A percentile compares a stretch with the other conserved stretches of the same genome.
Conservation (phyloP, 2,888 invertebrate genomes). For the Lepidochrysops patricia region DNA sequence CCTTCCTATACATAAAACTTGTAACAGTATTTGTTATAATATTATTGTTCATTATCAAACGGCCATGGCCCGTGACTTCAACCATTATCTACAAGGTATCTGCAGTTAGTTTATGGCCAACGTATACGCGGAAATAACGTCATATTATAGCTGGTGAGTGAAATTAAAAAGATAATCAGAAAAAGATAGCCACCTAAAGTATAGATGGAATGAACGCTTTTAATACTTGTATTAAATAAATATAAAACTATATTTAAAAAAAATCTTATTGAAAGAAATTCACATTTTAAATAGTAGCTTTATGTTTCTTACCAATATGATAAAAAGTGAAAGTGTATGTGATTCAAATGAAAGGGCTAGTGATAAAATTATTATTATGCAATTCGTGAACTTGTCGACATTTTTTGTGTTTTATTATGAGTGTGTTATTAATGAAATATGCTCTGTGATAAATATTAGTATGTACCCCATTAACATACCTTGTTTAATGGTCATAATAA, state of each 20-base stretch:
- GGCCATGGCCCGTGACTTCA: slow-evolving; percentile 1
- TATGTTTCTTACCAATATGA: too few relatives aligned
- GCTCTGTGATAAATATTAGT: too few relatives aligned
- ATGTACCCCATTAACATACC: too few relatives aligned
- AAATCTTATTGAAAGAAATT: too few relatives aligned
- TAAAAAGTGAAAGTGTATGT: background rate
- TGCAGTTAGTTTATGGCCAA: background rate
- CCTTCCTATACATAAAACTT: background rate
- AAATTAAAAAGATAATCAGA: background rate
- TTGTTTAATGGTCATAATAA: too few relatives aligned
- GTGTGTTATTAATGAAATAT: too few relatives aligned
- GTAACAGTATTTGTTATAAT: background rate
- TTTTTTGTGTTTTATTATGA: background rate
- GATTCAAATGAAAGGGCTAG: background rate
- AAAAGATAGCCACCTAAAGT: background rate
- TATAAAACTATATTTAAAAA: too few relatives aligned
- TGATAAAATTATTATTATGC: background rate
- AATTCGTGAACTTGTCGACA: background rate
- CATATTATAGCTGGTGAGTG: background rate
- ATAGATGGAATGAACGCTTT: background rate
- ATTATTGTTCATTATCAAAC: background rate
- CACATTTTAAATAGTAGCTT: too few relatives aligned
- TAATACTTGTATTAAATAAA: background rate
- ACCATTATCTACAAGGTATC: background rate
- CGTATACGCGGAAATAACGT: slow-evolving; percentile 7